phyloP scores from a whole-genome alignment of 2,797 vertebrate species.

The Tympanoctomys barrerae region DNA sequence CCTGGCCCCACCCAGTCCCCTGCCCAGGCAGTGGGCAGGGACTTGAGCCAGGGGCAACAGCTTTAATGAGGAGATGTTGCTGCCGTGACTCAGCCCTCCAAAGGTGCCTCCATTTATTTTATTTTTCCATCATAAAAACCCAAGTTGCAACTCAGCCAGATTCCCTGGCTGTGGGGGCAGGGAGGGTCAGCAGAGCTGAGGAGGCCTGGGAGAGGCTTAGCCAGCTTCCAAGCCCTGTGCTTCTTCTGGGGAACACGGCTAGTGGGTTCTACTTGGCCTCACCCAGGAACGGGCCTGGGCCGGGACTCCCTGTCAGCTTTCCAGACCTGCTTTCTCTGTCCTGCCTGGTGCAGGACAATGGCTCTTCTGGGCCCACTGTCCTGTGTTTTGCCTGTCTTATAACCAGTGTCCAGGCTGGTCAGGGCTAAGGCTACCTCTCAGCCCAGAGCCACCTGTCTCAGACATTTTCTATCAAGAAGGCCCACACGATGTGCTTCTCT shows the following conservation, averaged over 20 bases:
- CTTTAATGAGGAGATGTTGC: constrained; percentile 88
- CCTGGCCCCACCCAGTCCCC: constrained; percentile 34
- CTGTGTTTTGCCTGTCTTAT: background rate
- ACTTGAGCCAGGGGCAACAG: constrained; percentile 84
- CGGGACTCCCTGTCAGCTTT: background rate
- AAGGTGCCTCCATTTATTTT: constrained; percentile 89
- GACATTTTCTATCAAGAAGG: background rate
- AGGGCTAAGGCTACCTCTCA: background rate
- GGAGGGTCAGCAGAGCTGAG: background rate
- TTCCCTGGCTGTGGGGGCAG: constrained; percentile 83
- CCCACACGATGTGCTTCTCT: background rate
- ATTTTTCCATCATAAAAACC: constrained; percentile 90
- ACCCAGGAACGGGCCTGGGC: background rate
- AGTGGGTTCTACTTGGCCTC: background rate
- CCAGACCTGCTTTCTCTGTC: background rate
- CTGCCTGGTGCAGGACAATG: background rate
- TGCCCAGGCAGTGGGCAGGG: constrained; percentile 52
- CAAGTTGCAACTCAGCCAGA: constrained; percentile 85
- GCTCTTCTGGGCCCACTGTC: background rate
- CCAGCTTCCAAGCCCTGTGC: background rate
- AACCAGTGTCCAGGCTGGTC: background rate
- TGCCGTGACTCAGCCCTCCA: constrained; percentile 88
- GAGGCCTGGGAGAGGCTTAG: background rate
- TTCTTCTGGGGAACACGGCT: background rate
- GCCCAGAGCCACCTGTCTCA: background rate